phyloP scores from a whole-genome alignment of 2,113 vertebrate species.

The Anoura caudifer region DNA sequence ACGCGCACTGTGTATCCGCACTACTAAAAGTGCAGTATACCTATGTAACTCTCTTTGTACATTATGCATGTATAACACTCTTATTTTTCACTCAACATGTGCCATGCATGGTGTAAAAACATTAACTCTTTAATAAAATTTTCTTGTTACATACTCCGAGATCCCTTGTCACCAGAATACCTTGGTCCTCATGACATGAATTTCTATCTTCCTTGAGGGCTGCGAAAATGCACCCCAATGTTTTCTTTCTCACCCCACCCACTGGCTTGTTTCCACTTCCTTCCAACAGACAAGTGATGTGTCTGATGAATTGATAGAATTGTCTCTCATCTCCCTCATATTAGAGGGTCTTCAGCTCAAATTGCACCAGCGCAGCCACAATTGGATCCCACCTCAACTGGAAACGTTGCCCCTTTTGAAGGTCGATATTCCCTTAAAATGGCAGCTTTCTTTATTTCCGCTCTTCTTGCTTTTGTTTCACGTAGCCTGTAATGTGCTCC shows the following conservation, averaged over 20 bases:
- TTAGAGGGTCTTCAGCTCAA: background rate
- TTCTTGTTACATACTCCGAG: background rate
- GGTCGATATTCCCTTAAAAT: background rate
- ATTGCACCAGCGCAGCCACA: background rate
- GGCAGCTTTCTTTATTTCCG: background rate
- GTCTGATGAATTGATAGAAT: background rate
- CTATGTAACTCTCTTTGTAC: background rate
- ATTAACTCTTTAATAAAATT: background rate
- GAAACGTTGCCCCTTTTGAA: background rate
- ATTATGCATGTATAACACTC: background rate
- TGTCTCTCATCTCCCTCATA: background rate
- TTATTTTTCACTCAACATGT: background rate
- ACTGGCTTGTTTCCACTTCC: background rate
- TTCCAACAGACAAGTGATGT: background rate
- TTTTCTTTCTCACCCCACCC: background rate
- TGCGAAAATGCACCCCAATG: background rate
- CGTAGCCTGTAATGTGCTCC: background rate
- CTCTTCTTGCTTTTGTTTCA: background rate
- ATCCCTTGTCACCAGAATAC: background rate
- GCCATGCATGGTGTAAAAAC: background rate
- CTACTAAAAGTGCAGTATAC: background rate
- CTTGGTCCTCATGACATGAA: background rate
- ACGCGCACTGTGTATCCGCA: background rate
- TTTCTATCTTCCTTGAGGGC: background rate
- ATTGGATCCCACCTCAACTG: background rate